phyloP scores from a whole-genome alignment of 2,888 invertebrate genomes.

The Aquatica leii region DNA sequence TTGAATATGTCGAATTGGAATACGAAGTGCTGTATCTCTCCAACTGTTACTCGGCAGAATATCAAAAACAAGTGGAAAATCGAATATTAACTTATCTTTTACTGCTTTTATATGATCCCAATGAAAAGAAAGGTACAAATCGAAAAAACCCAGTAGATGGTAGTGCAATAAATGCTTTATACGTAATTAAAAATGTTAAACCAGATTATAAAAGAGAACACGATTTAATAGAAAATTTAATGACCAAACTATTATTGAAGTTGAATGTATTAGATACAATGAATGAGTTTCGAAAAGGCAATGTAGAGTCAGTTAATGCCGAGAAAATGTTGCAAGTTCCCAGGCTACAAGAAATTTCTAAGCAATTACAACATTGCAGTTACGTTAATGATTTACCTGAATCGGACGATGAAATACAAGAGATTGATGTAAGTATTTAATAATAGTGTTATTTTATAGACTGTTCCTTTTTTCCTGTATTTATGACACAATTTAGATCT shows the following conservation, averaged over 20 bases:
- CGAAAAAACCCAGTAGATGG: not conserved
- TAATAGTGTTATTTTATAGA: too few species aligned
- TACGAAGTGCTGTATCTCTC: conserved; percentile 46
- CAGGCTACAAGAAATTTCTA: conserved; percentile 13
- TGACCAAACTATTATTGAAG: conserved; percentile 21
- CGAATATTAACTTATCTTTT: conserved; percentile 33
- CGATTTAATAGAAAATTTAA: conserved; percentile 23
- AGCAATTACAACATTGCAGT: conserved; percentile 27
- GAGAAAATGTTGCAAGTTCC: conserved; percentile 17
- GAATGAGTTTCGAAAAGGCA: conserved; percentile 10
- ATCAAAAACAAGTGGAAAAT: conserved; percentile 40
- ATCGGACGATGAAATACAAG: conserved; percentile 24
- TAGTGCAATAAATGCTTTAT: conserved; percentile 23
- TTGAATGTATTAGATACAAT: conserved; percentile 20
- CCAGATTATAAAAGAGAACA: conserved; percentile 16
- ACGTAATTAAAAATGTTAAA: conserved; percentile 18
- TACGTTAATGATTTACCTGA: conserved; percentile 32
- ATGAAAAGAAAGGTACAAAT: not conserved
- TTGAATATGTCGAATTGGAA: conserved; percentile 49
- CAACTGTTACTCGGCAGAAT: conserved; percentile 29
- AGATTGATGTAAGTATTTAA: conserved; percentile 9
- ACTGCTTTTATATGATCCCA: conserved; percentile 25
- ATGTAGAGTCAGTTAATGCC: not conserved
- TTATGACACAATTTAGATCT: too few species aligned
- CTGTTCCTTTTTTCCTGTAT: too few species aligned